Conservation (phyloP, 2,113 vertebrate species). For the Cynoglossus semilaevis region DNA sequence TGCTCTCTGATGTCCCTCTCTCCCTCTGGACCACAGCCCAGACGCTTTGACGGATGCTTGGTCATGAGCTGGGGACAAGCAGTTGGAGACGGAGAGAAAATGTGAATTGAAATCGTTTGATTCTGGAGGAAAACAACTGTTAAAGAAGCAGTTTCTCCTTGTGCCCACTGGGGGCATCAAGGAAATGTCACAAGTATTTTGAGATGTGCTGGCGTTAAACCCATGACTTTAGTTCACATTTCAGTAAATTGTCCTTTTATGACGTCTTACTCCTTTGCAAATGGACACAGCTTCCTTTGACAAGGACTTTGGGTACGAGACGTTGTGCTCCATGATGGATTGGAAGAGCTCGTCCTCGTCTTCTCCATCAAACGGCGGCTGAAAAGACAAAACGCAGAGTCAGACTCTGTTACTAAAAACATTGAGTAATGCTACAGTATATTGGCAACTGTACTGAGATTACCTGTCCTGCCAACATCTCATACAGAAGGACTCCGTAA, state of each 20-base stretch:
- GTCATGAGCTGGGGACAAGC: constrained; percentile 86
- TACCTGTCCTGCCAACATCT: constrained; percentile 98
- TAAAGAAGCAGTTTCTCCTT: too few relatives aligned
- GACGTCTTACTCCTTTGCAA: constrained; percentile 84
- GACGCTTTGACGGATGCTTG: constrained; percentile 94
- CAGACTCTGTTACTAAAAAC: not conserved
- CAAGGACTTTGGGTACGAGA: constrained; percentile 96
- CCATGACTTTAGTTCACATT: too few relatives aligned
- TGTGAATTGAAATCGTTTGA: not conserved
- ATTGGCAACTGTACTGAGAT: constrained; percentile 17
- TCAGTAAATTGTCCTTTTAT: not conserved
- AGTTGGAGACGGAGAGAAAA: not conserved
- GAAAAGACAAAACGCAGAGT: constrained; percentile 10
- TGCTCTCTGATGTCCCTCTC: constrained; percentile 93
- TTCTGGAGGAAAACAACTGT: not conserved
- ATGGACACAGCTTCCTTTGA: constrained; percentile 97
- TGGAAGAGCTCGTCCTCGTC: constrained; percentile 98
- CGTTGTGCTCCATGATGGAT: constrained; percentile 98
- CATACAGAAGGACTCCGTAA: constrained; percentile 93
- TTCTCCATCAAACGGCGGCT: constrained; percentile 97
- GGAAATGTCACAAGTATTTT: too few relatives aligned
- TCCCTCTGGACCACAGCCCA: constrained; percentile 89
- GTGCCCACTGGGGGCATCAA: too few relatives aligned
- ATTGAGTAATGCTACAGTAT: too few relatives aligned
- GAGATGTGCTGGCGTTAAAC: too few relatives aligned